Conservation (phyloP, 2,797 vertebrate genomes). For the Muscicapa comitata region DNA sequence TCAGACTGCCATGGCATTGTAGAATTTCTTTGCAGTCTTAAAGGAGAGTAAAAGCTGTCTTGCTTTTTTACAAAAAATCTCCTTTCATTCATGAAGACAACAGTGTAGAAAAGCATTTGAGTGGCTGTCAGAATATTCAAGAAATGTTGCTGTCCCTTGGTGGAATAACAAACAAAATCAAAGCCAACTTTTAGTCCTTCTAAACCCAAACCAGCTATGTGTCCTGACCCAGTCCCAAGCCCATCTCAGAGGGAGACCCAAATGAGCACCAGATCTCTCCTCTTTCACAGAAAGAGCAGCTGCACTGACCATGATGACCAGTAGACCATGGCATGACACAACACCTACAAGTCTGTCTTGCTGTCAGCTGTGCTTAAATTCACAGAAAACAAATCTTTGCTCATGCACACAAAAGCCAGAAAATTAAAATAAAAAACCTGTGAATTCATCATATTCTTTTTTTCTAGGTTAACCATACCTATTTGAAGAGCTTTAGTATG, state of each 20-base stretch:
- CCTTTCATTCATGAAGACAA: neutral
- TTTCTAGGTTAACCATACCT: neutral
- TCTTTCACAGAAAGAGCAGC: neutral
- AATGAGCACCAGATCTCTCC: neutral
- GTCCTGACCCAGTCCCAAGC: neutral
- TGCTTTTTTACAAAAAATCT: neutral
- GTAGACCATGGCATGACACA: neutral
- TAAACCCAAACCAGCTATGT: neutral
- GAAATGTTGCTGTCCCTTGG: neutral
- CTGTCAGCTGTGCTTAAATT: neutral
- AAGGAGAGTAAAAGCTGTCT: neutral
- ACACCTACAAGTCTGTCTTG: fast-evolving
- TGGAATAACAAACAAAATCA: neutral
- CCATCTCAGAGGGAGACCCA: neutral
- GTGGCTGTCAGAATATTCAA: neutral
- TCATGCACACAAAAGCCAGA: neutral
- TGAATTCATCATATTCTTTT: neutral
- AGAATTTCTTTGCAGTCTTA: neutral
- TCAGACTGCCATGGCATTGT: neutral
- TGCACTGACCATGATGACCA: neutral
- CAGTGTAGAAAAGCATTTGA: neutral
- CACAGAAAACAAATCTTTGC: neutral
- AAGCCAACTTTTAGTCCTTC: neutral
- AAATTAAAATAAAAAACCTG: neutral
- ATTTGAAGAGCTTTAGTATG: neutral